Evolutionary conservation across 23 tunicate genomes (phyloP).

Genomic region (Oikopleura dioica): DNA sequence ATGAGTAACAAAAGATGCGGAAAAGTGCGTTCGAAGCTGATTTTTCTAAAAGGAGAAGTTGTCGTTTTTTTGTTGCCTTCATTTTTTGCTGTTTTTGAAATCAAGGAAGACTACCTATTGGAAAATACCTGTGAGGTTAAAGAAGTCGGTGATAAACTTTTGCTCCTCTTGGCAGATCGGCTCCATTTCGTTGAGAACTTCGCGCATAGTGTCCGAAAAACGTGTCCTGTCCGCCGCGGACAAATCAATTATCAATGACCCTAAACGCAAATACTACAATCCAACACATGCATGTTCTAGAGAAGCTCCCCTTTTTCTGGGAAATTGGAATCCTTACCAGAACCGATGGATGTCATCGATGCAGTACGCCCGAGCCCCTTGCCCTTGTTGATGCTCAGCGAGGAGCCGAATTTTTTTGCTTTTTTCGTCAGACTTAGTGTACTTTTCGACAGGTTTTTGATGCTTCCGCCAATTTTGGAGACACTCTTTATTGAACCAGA

Average conservation of each 20-base stretch:
- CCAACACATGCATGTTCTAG: too few species aligned
- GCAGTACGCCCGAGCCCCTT: neutral
- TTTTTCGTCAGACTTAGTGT: neutral
- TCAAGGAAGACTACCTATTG: too few species aligned
- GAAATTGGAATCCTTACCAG: too few species aligned
- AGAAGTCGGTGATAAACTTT: slow-evolving; percentile 48
- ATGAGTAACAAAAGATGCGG: too few species aligned
- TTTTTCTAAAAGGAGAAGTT: too few species aligned
- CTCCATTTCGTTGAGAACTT: slow-evolving; percentile 57
- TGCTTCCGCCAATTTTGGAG: neutral
- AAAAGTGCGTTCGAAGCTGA: too few species aligned
- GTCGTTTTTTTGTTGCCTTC: too few species aligned
- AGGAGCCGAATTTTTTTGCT: neutral
- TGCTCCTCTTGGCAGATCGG: slow-evolving; percentile 95
- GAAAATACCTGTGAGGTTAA: slow-evolving; percentile 28
- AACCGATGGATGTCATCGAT: neutral
- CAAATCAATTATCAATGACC: neutral
- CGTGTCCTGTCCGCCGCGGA: neutral
- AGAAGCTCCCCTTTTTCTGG: too few species aligned
- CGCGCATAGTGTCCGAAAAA: slow-evolving; percentile 49
- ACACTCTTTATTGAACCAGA: neutral
- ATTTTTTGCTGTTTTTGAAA: too few species aligned
- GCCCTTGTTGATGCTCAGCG: neutral
- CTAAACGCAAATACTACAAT: too few species aligned
- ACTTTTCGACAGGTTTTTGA: neutral